These are phyloP conservation scores for Drosophila bifasciata DNA, from an alignment of 1,140 invertebrate species.

Conservation along the genomic window DNA sequence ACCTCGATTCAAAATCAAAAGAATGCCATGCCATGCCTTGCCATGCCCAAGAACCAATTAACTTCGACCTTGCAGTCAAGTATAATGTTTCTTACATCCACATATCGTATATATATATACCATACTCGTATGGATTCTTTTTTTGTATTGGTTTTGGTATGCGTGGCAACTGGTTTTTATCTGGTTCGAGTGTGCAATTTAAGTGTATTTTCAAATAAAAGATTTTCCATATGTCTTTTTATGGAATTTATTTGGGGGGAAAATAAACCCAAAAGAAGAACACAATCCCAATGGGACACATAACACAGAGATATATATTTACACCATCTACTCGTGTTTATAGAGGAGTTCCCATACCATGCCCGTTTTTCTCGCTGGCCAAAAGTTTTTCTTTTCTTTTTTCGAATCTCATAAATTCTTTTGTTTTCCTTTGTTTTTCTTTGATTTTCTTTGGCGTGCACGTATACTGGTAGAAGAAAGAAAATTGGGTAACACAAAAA, in stretches of 20 bases:
- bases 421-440: conserved; percentile 61
- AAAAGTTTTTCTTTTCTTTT: conserved; percentile 62
- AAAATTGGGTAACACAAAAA: conserved; percentile 51
- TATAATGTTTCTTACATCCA: conserved; percentile 7
- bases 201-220: conserved; percentile 60
- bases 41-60: conserved; percentile 36
- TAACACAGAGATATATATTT: conserved; percentile 53
- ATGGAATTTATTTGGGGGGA: conserved; percentile 62
- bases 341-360: background rate
- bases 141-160: conserved; percentile 10
- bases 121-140: background rate
- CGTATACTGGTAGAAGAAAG: conserved; percentile 36
- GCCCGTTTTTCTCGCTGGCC: conserved; percentile 12
- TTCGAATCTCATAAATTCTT: conserved; percentile 73
- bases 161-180: conserved; percentile 25
- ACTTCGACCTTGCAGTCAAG: conserved; percentile 43
- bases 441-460: conserved; percentile 59
- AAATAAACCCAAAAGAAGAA: conserved; percentile 38
- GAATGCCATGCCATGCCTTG: too few species aligned
- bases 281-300: conserved; percentile 68
- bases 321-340: background rate
- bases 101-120: conserved; percentile 9
- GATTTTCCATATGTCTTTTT: conserved; percentile 56
- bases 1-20: too few species aligned
- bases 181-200: conserved; percentile 39